Percentiles rank a stretch among this genome's conserved stretches.
Evolutionary conservation across 2,797 vertebrate genomes (phyloP).

Genomic region (Chrosomus eos): DNA sequence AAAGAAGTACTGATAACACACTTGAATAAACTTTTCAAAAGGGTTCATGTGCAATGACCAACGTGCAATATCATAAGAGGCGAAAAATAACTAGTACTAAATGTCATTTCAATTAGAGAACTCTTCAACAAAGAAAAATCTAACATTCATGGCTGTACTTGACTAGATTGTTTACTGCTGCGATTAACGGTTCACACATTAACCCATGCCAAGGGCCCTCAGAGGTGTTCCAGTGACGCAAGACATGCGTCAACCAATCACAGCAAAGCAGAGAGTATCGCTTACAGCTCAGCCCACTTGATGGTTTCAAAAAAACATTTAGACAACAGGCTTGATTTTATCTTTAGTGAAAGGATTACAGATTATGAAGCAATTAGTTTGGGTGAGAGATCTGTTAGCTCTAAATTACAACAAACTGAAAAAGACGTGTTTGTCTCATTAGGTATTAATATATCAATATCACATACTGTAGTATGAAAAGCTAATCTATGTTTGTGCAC

Average conservation of each 20-base stretch:
- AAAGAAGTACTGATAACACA: neutral
- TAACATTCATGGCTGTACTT: neutral
- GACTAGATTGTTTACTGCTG: neutral
- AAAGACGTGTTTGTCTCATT: neutral
- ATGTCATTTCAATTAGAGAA: neutral
- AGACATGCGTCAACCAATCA: slow-evolving; percentile 12
- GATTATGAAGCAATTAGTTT: neutral
- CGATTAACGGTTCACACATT: slow-evolving; percentile 14
- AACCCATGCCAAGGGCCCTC: neutral
- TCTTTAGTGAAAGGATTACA: neutral
- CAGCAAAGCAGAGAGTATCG: neutral
- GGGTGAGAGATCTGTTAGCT: neutral
- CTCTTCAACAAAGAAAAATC: neutral
- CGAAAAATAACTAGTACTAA: neutral
- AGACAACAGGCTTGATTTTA: neutral
- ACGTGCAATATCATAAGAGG: neutral
- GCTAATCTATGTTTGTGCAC: neutral
- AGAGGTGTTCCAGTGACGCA: slow-evolving; percentile 18
- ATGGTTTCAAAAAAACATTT: slow-evolving; percentile 7
- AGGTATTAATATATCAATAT: neutral
- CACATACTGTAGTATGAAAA: neutral
- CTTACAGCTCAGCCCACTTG: slow-evolving; percentile 2
- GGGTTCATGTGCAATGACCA: neutral
- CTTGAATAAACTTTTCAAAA: neutral
- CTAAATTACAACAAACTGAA: neutral